Base-by-base conservation (phyloP, 2,797 vertebrate species). In the Chloroceryle amazona region DNA sequence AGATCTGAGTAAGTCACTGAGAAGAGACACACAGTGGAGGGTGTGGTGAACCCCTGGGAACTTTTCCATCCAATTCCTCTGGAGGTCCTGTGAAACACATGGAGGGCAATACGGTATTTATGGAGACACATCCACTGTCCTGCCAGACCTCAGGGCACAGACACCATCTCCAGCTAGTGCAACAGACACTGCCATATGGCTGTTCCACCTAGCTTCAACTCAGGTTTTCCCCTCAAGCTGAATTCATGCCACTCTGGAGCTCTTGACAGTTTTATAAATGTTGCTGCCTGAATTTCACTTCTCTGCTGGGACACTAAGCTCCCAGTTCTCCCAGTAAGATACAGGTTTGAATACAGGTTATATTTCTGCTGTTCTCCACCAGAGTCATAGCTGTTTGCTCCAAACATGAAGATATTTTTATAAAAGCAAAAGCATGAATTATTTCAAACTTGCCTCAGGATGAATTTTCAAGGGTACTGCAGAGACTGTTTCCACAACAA, bases 371-470 rank as follows among this genome's bases (percentile, higher is more conserved):
- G 7, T 58, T 66, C 47, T 92, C 58, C 49, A 85, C 49, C 71
- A 93, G 73, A 41, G 86, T 74, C 71, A 85, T 88, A 89, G 78
- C 86, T 93, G 86, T 90, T 96, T 93, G 78, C 60, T 92, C 63
- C 70, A 89, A 96, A 92, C 74, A 89, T 15, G n/a, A 82, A 84
- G 67, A 92, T 92, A 90, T 92, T 96, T 95, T 94, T 91, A 21
- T 33, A 75, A 94, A 93, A 93, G 94, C 41, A 85, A 86, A 90
- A 96, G 71, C 88, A 90, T 90, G 88, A 94, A 96, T 96, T 84
- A 96, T 95, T 94, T 90, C 93, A 94, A 80, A 80, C 47, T 96
- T 89, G 96, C 96, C 94, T 90, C 41, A 6, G 93, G 96, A 93
- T 93, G 71, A 89, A 90, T 92, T 91, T 88, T 94, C 91, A 97